A percentile compares a stretch with the other conserved stretches of the same genome.
Evolutionary conservation across 2,113 vertebrate genomes (phyloP).

Genomic region (Scomber colias): DNA sequence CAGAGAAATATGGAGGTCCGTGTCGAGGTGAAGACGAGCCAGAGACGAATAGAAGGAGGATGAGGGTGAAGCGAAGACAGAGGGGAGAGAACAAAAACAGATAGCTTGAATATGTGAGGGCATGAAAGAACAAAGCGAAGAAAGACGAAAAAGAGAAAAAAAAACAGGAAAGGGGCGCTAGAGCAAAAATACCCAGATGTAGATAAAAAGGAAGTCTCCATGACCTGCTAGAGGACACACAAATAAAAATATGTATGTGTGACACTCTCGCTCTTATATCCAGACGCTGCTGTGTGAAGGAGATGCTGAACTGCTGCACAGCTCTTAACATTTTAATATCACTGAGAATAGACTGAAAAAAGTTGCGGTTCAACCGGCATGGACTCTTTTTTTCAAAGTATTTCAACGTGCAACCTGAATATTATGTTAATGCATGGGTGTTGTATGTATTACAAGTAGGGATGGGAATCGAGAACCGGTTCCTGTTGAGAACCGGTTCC

Average conservation of each 20-base stretch:
- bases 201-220: conserved; percentile 1
- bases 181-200: conserved; percentile 11
- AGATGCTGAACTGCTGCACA: neutral
- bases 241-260: conserved; percentile 25
- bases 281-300: conserved; percentile 7
- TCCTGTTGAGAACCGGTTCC: too few species aligned
- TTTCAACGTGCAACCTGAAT: too few species aligned
- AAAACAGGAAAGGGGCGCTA: neutral
- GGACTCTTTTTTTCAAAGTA: neutral
- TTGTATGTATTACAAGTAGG: too few species aligned
- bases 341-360: neutral
- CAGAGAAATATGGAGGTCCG: conserved; percentile 34
- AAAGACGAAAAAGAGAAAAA: conserved; percentile 6
- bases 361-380: conserved; percentile 10
- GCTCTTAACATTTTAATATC: conserved; percentile 23
- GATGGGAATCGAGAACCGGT: too few species aligned
- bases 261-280: conserved; percentile 8
- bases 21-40: conserved; percentile 16
- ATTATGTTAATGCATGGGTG: too few species aligned
- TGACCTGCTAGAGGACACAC: conserved; percentile 33
- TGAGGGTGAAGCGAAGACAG: conserved; percentile 17
- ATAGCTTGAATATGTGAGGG: neutral
- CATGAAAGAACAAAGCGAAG: conserved; percentile 39
- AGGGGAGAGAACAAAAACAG: neutral
- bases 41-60: conserved; percentile 14